Evolutionary conservation across 2,797 vertebrate genomes (phyloP), one percentile per base, ranked within the genome.

Genomic region (Aphelocoma californica): DNA sequence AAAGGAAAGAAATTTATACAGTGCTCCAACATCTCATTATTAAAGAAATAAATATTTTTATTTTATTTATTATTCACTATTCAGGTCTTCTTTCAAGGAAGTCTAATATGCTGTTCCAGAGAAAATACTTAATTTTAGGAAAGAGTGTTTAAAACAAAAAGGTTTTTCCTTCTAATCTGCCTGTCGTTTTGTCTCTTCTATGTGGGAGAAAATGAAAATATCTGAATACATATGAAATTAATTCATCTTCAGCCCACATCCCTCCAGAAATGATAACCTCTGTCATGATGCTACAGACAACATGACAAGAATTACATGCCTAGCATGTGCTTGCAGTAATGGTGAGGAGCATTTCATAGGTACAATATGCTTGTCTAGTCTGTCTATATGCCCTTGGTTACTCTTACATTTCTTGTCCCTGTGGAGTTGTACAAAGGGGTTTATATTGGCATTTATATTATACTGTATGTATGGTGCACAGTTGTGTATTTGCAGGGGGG

Each of bases 381-480:
- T 82, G 32, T 72, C 38, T 73, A 0, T 51, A 25, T 71, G 42
- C n/a, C 29, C n/a, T n/a, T 29, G 36, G 17, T 74, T 81, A 20
- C 40, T 77, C 44, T 56, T 25, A 11, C 40, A 12, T 77, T 89
- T 32, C 24, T 61, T 73, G 15, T 47, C 10, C 24, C 32, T 82
- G 36, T 80, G 60, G 85, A 73, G 13, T 5, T 82, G 48, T 53
- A 36, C n/a, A 67, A 32, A 67, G 18, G 5, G 7, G 14, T 56
- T 80, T 80, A 42, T 48, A 32, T 0, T 48, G 29, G 53, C 79
- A 86, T 64, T 53, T 66, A 40, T 40, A 40, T 40, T 67, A 36
- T 7, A 29, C 14, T 12, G 18, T 13, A 4, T 26, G 23, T 26
- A 5, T 0, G 1, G 34, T 34, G 45, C 32, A 14, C 38, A 14